Conservation (phyloP, 2,113 vertebrate genomes). For the Amphiprion percula region DNA sequence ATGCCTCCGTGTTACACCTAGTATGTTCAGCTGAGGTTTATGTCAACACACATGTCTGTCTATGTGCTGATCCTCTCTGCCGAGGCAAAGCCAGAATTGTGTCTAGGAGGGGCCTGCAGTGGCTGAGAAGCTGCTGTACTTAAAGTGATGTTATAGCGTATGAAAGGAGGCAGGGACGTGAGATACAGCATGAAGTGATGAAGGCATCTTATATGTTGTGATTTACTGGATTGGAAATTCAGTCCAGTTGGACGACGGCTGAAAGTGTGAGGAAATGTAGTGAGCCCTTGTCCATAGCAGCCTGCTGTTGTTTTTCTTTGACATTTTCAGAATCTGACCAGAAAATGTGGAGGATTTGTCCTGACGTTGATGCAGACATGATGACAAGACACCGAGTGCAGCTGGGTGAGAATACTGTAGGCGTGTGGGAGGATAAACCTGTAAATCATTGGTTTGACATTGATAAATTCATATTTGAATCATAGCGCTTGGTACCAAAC, state of each 20-base stretch:
- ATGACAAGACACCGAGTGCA: conserved; percentile 4
- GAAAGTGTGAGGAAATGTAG: neutral
- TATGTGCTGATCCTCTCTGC: conserved; percentile 56
- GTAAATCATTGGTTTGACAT: neutral
- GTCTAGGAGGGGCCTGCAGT: conserved; percentile 24
- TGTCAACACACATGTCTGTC: conserved; percentile 55
- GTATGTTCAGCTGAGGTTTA: conserved; percentile 65
- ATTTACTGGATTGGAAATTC: neutral
- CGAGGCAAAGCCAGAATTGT: conserved; percentile 32
- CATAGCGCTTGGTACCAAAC: neutral
- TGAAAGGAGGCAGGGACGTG: conserved; percentile 20
- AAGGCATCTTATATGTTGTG: neutral
- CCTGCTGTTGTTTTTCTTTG: neutral
- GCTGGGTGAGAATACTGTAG: neutral
- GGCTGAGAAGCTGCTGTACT: conserved; percentile 23
- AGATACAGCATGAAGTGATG: neutral
- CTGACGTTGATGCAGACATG: neutral
- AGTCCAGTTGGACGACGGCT: neutral
- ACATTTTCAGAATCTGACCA: neutral
- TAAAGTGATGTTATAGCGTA: conserved; percentile 10
- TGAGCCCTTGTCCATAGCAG: conserved; percentile 7
- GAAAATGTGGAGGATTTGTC: neutral
- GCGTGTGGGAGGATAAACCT: conserved; percentile 6
- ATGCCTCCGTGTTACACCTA: conserved; percentile 47
- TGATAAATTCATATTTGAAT: conserved; percentile 15